phyloP scores from a whole-genome alignment of 2,113 vertebrate genomes.

The Cairina moschata region DNA sequence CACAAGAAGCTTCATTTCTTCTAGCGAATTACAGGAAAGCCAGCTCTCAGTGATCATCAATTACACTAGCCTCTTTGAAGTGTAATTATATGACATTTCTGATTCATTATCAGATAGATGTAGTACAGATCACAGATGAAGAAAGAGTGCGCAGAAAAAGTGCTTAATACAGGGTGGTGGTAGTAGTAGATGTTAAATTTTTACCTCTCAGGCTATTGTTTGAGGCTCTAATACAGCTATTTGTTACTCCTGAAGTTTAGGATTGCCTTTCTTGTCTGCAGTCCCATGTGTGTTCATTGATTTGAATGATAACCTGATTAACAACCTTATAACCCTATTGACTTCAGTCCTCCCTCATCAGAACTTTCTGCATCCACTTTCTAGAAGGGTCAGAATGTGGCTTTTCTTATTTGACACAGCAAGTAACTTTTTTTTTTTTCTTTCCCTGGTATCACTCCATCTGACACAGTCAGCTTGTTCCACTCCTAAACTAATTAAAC shows the following conservation, averaged over 20 bases:
- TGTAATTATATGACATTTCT: conserved; percentile 33
- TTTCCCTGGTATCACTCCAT: too few relatives aligned
- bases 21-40: conserved; percentile 6
- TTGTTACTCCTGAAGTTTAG: background rate
- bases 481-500: background rate
- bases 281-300: background rate
- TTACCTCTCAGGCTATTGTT: background rate
- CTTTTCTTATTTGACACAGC: background rate
- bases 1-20: background rate
- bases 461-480: background rate
- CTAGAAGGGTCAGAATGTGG: background rate
- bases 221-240: background rate
- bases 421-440: background rate
- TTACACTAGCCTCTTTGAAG: background rate
- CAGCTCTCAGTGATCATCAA: conserved; percentile 5
- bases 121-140: background rate
- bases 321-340: background rate
- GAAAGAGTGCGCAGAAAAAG: background rate
- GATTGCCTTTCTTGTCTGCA: background rate
- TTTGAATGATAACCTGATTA: background rate
- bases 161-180: background rate
- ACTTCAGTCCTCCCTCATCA: background rate
- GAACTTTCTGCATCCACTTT: background rate
- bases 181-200: background rate
- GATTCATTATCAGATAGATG: background rate